A percentile compares a stretch with the other conserved stretches of the same genome.
phyloP scores from a whole-genome alignment of 2,888 invertebrate genomes.

The Acholoe squamosa region DNA sequence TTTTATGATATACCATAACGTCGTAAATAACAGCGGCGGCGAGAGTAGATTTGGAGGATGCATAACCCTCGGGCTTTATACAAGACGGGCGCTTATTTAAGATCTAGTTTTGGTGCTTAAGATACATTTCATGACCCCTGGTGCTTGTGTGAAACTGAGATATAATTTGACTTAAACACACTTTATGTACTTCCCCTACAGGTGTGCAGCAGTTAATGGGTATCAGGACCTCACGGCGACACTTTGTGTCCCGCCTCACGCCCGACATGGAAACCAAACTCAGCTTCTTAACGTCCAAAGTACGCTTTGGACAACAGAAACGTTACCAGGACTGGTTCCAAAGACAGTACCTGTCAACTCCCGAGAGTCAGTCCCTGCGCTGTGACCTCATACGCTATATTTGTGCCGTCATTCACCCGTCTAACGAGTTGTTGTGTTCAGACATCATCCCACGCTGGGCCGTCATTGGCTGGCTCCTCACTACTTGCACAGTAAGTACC shows the following conservation, averaged over 20 bases:
- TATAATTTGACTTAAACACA: background rate
- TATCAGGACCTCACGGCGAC: conserved; percentile 93
- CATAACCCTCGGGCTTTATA: too few relatives aligned
- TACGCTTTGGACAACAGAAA: conserved; percentile 93
- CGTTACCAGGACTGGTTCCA: conserved; percentile 98
- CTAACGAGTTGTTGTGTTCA: conserved; percentile 95
- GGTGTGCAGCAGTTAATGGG: conserved; percentile 90
- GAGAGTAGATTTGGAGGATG: too few relatives aligned
- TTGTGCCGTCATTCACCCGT: conserved; percentile 96
- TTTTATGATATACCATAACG: too few relatives aligned
- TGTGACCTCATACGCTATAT: conserved; percentile 97
- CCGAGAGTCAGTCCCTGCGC: conserved; percentile 94
- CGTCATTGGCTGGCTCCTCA: conserved; percentile 95
- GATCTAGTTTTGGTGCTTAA: too few relatives aligned
- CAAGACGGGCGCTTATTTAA: too few relatives aligned
- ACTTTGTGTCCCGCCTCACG: conserved; percentile 92
- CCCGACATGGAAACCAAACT: conserved; percentile 97
- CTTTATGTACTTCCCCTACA: conserved; percentile 71
- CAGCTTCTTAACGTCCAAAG: conserved; percentile 89
- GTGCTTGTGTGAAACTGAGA: too few relatives aligned
- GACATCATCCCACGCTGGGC: conserved; percentile 98
- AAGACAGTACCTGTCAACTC: conserved; percentile 92
- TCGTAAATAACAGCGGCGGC: too few relatives aligned
- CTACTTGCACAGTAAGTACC: conserved; percentile 89
- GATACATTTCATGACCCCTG: too few relatives aligned